These are phyloP conservation scores for Andrena cerasifolii DNA, from an alignment of 1,140 invertebrate species.

Conservation along the genomic window DNA sequence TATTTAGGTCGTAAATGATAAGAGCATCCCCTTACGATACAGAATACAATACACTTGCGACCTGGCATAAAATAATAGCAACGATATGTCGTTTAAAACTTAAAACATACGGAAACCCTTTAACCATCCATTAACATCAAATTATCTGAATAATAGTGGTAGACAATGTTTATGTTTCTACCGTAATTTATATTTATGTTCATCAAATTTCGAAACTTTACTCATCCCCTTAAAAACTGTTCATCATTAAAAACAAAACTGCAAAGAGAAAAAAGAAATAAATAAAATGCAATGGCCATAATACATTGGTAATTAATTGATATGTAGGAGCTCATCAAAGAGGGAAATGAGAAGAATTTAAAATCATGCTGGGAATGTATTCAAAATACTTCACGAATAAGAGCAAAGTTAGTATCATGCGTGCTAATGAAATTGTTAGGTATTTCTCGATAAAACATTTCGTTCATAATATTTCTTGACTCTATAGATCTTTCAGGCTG, in stretches of 20 bases:
- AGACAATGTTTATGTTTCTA: neutral
- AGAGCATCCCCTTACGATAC: neutral
- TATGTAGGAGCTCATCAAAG: neutral
- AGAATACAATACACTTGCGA: neutral
- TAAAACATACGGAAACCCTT: conserved; percentile 4
- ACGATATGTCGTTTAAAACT: neutral
- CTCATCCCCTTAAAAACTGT: neutral
- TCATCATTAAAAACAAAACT: neutral
- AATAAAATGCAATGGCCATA: neutral
- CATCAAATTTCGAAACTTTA: neutral
- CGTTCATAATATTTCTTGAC: conserved; percentile 9
- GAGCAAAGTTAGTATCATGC: neutral
- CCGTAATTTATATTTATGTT: neutral
- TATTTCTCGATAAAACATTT: neutral
- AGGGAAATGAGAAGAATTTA: neutral
- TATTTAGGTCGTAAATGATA: neutral
- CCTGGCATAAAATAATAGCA: neutral
- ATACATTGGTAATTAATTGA: neutral
- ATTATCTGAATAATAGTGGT: neutral
- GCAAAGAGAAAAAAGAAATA: neutral
- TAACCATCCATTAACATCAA: neutral
- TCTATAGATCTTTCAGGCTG: neutral
- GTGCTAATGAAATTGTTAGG: neutral
- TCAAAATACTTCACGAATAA: neutral
- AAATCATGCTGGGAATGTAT: neutral